Conservation (phyloP, 2,888 invertebrate genomes). For the Drosophila meridiana region DNA sequence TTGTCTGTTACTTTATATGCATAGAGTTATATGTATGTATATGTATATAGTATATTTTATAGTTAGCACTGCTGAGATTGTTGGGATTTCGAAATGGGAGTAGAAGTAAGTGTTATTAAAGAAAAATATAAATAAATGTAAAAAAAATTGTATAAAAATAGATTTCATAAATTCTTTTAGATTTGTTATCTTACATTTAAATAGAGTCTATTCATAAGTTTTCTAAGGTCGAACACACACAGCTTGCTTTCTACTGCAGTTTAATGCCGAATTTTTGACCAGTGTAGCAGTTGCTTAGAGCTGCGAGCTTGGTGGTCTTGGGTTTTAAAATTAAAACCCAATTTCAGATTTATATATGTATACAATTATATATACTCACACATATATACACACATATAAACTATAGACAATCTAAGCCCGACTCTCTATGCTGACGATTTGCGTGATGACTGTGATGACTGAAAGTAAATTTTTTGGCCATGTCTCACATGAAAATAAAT, state of each 20-base stretch:
- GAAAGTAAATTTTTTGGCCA: constrained; percentile 21
- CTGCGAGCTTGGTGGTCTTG: not conserved
- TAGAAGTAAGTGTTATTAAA: no score
- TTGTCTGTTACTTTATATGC: no score
- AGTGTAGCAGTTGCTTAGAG: not conserved
- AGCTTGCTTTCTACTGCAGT: not conserved
- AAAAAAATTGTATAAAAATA: no score
- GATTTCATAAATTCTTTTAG: no score
- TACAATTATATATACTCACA: no score
- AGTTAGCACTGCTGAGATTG: no score
- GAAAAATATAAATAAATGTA: no score
- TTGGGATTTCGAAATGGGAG: no score
- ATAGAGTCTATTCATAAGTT: not conserved
- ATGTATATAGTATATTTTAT: no score
- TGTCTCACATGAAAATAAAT: not conserved
- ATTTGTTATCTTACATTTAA: no score
- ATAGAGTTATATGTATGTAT: no score
- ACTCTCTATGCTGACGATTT: not conserved
- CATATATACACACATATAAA: not conserved
- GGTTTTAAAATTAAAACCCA: not conserved
- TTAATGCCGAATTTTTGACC: not conserved
- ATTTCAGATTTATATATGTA: not conserved
- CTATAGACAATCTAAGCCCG: not conserved
- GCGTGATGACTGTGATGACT: constrained; percentile 14
- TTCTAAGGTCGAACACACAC: not conserved